A percentile compares a stretch with the other conserved stretches of the same genome.
Conservation (phyloP, 2,113 vertebrate genomes). For the Todiramphus saurophagus region DNA sequence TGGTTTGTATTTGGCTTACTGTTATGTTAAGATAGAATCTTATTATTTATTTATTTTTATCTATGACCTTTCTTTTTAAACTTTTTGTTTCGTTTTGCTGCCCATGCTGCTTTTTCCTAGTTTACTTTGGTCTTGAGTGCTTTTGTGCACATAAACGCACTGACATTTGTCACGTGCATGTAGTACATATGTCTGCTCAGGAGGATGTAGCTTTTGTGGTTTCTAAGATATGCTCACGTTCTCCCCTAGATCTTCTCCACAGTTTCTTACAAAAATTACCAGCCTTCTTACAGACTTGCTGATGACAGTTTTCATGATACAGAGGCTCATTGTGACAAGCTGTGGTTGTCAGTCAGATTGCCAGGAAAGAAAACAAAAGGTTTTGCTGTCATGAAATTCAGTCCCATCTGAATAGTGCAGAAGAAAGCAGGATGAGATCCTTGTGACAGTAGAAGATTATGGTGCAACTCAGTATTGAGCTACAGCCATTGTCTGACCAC, state of each 20-base stretch:
- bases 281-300: conserved; percentile 8
- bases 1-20: conserved; percentile 52
- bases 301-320: not conserved
- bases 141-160: conserved; percentile 1
- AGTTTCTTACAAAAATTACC: not conserved
- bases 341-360: conserved; percentile 68
- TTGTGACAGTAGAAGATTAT: not conserved
- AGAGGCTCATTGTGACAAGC: conserved; percentile 18
- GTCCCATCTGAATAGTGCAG: not conserved
- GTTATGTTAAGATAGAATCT: conserved; percentile 47
- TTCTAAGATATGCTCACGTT: not conserved
- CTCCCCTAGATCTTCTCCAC: not conserved
- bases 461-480: not conserved
- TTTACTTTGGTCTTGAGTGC: conserved; percentile 47
- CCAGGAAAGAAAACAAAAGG: conserved; percentile 12
- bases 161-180: not conserved
- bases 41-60: conserved; percentile 72
- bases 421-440: not conserved
- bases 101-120: conserved; percentile 55
- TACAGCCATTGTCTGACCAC: conserved; percentile 27
- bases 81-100: not conserved
- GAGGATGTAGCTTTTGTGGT: conserved; percentile 33
- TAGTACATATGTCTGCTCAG: conserved; percentile 49
- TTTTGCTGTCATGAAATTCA: not conserved
- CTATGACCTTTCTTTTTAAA: not conserved